Evolutionary conservation across 2,797 vertebrate genomes (phyloP), one percentile per base, ranked within the genome.

Genomic region (Parotocinclus haroldoi): DNA sequence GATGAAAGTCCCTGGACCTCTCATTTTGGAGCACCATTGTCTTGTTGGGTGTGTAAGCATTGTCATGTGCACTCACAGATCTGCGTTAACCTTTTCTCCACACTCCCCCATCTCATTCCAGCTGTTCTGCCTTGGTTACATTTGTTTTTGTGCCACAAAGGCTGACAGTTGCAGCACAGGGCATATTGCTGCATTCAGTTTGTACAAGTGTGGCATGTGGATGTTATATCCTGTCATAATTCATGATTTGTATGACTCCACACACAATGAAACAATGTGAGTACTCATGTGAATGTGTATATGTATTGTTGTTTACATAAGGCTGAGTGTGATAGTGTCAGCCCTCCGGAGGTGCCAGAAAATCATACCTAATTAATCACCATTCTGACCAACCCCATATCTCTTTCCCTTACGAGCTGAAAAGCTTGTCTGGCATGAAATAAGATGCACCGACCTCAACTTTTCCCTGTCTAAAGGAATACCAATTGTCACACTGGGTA

Each of bases 61-160:
- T 81, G 81, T 83, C 82, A 84, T 81, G 79, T 74, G 56, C 14
- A 65, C 75, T 69, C 73, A 65, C 74, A 77, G 70, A 69, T 82
- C 80, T 80, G 67, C 71, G 79, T 88, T 85, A 85, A 86, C 85
- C 83, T 87, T 82, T 85, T 76, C 75, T 72, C 72, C 71, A 51
- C 72, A 45, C 55, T 48, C 48, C 65, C 48, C 42, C 16, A n/a
- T 63, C 9, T 58, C 18, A 57, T 55, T 61, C 36, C 37, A 10
- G 2, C 27, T 27, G 27, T 27, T 27, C 27, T 27, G 27, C 5
- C 38, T 12, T n/a, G 27, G 56, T 62, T 13, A 17, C 42, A 37
- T 71, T 71, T 73, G 60, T 71, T 73, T 75, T 71, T 39, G 13
- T 44, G 18, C 45, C 60, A 37, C 38, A 49, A 17, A 16, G 10